Conservation (phyloP, 1,140 invertebrate species). For the Alviniconcha marisindica region DNA sequence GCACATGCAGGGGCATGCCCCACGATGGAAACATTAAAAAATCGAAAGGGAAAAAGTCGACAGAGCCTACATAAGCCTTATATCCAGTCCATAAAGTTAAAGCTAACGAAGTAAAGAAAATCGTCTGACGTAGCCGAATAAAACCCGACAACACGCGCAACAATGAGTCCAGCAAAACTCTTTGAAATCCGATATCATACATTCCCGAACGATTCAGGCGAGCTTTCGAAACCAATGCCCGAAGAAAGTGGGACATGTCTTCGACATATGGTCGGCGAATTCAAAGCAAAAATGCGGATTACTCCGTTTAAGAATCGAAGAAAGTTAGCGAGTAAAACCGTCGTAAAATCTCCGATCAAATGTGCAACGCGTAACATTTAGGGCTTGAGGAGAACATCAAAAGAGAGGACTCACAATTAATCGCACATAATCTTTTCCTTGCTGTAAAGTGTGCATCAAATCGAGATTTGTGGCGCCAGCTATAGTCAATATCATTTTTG, state of each 20-base stretch:
- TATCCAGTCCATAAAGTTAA: too few relatives aligned
- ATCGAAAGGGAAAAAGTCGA: too few relatives aligned
- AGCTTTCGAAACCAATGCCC: too few relatives aligned
- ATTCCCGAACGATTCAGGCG: too few relatives aligned
- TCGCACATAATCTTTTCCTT: neutral
- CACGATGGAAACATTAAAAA: too few relatives aligned
- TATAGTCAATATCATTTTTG: neutral
- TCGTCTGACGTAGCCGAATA: neutral
- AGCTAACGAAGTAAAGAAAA: neutral
- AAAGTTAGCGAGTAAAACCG: constrained; percentile 8
- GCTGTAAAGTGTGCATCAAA: neutral
- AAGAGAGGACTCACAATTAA: too few relatives aligned
- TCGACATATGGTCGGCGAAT: neutral
- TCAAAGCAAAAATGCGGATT: constrained; percentile 7
- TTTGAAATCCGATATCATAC: too few relatives aligned
- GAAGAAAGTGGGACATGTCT: neutral
- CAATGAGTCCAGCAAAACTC: too few relatives aligned
- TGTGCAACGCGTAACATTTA: neutral
- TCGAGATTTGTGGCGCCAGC: neutral
- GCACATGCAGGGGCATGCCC: too few relatives aligned
- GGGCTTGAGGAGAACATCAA: too few relatives aligned
- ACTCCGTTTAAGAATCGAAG: neutral
- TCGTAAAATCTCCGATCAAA: neutral
- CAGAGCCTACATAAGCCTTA: too few relatives aligned
- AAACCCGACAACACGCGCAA: too few relatives aligned